Base-by-base conservation (phyloP, 1,140 invertebrate genomes). In the Cyphomyrmex costatus region DNA sequence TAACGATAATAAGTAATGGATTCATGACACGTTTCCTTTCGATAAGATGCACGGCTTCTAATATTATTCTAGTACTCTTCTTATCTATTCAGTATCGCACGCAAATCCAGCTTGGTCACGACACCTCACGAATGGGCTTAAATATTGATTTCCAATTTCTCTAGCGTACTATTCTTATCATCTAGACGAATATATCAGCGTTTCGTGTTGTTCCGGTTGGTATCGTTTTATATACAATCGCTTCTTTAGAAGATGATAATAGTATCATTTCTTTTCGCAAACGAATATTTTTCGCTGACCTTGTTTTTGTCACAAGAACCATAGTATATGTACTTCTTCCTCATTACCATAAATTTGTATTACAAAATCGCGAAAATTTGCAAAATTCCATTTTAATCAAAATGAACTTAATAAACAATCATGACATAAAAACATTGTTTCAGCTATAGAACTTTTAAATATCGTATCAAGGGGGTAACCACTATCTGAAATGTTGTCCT, bases 121-220 rank as follows among this genome's bases (percentile, higher is more conserved):
- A 90, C 87, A 90, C 84, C 86, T 87, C 63, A 86, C 89, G 90
- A 91, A 90, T 87, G 66, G 86, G 42, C 78, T 88, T 89, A 90
- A 88, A 90, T 91, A 92, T 92, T 92, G 91, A 92, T 92, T 92
- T 92, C 89, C 91, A 88, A 90, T 91, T 91, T 87, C 87, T 89
- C 73, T 88, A 46, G 30, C 86, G 66, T 49, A 86, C 86, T 90
- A 90, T 88, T 86, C 82, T 90, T 90, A 90, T 85, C 79, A 82
- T 89, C 87, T 87, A 36, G 77, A 87, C 84, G 86, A 90, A 89
- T 89, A 89, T 73, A 89, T 63, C 70, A 66, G 27, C 53, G 53
- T 83, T 36, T 83, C 79, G 79, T 83, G 68, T 68, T 83, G 56
- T 82, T 83, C 79, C 79, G 79, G 79, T 83, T 83, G 68, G 68